Conservation (phyloP, 1,140 invertebrate genomes). For the Arctopsyche grandis region DNA sequence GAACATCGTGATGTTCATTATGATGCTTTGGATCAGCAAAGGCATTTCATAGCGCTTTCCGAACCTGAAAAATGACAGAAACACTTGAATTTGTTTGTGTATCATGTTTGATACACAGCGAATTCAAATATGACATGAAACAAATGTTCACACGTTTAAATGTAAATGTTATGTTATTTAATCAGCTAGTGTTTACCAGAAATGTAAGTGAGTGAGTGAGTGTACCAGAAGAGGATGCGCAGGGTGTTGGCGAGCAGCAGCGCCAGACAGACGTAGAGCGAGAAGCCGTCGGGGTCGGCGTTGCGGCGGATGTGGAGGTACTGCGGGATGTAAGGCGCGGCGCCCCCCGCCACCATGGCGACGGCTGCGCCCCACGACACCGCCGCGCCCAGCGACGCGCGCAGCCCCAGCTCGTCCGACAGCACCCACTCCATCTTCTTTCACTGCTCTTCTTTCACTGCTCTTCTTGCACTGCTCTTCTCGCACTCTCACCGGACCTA, state of each 20-base stretch:
- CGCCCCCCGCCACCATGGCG: slow-evolving; percentile 93
- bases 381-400: slow-evolving; percentile 68
- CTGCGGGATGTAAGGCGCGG: slow-evolving; percentile 89
- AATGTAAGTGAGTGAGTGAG: no score
- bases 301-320: slow-evolving; percentile 91
- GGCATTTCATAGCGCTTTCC: slow-evolving; percentile 96
- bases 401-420: slow-evolving; percentile 74
- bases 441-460: no score
- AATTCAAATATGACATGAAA: no score
- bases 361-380: slow-evolving; percentile 76
- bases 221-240: slow-evolving; percentile 96
- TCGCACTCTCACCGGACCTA: background rate
- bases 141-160: no score
- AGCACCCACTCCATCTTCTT: slow-evolving; percentile 75
- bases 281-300: slow-evolving; percentile 95
- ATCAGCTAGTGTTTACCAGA: no score
- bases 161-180: no score
- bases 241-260: slow-evolving; percentile 95
- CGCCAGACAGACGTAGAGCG: slow-evolving; percentile 94
- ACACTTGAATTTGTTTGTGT: background rate
- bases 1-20: slow-evolving; percentile 98
- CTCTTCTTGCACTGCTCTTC: background rate
- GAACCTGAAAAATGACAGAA: slow-evolving; percentile 93
- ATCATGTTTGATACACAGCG: no score
- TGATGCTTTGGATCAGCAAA: slow-evolving; percentile 93